Base-by-base conservation (phyloP, 2,113 vertebrate genomes). In the Perca fluviatilis region DNA sequence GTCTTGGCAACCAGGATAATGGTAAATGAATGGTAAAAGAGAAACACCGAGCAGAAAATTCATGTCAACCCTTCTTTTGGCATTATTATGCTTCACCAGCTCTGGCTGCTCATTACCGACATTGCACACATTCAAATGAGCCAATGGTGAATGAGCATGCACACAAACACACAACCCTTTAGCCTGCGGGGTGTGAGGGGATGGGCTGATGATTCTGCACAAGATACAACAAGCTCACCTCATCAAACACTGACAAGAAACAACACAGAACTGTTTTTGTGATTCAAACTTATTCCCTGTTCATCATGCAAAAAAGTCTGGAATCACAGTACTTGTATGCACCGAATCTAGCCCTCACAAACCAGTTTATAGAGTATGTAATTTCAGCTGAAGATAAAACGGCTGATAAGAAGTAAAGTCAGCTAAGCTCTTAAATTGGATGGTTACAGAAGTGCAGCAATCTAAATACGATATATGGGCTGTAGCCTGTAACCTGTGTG, bases 41-140 rank as follows among this genome's bases (percentile, higher is more conserved):
- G 64, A 75, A 77, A 90, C 74, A 82, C 78, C 81, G 81, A 80
- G 84, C 80, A 77, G 81, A 91, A 80, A 90, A 92, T 89, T 83
- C 80, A 88, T 87, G 88, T 88, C 82, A 78, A 83, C 77, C 84
- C 53, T 88, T 91, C 82, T 83, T 77, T 71, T 79, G 77, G 84
- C 83, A 85, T 90, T 91, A 88, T 89, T 88, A 84, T 88, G 85
- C 86, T 57, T 88, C 77, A 73, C 74, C 82, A 80, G 68, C 73
- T 90, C 86, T 74, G 84, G 43, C 79, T 88, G 83, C 86, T 93
- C 89, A 92, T 92, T 91, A 93, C 86, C 40, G 25, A 79, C 89
- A 83, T 53, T 23, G 75, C 86, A 87, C 66, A 88, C 77, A 82
- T 88, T 88, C 72, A 90, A 86, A 93, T 88, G 79, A 92, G 89